A percentile compares a stretch with the other conserved stretches of the same genome.
Conservation (phyloP, 1,140 invertebrate species). For the Pteromalus puparum region DNA sequence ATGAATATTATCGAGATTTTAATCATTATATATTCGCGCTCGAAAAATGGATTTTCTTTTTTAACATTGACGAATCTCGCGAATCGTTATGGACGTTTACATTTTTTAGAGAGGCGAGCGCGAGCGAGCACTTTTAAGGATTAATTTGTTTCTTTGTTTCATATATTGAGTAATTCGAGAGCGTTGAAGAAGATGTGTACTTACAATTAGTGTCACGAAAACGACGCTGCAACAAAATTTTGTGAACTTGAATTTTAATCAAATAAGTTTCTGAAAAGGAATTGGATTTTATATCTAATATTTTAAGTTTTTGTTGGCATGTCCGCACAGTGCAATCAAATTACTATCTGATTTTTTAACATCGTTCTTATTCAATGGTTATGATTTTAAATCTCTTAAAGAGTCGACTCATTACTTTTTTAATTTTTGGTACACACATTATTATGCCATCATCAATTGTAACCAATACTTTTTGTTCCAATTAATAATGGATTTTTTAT, state of each 20-base stretch:
- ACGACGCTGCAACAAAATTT: slow-evolving; percentile 3
- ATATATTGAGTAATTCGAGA: slow-evolving; percentile 2
- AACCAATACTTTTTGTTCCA: not conserved
- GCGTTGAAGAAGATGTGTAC: slow-evolving; percentile 18
- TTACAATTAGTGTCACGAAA: slow-evolving; percentile 23
- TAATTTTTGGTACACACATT: not conserved
- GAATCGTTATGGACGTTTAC: slow-evolving; percentile 24
- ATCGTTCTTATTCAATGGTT: slow-evolving; percentile 4
- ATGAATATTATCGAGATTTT: slow-evolving; percentile 39
- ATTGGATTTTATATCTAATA: not conserved
- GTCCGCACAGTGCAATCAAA: slow-evolving; percentile 31
- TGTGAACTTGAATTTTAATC: slow-evolving; percentile 51
- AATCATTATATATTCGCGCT: slow-evolving; percentile 25
- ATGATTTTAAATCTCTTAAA: slow-evolving; percentile 34
- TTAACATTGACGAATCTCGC: slow-evolving; percentile 30
- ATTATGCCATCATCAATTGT: not conserved
- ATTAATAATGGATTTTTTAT: slow-evolving; percentile 7
- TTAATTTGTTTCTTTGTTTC: slow-evolving; percentile 28
- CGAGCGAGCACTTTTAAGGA: slow-evolving; percentile 26
- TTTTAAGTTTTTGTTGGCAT: slow-evolving; percentile 30
- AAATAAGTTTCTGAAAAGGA: not conserved
- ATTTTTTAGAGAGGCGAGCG: slow-evolving; percentile 2
- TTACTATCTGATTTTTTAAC: slow-evolving; percentile 34
- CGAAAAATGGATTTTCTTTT: slow-evolving; percentile 29
- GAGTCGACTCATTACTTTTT: not conserved